Base-by-base conservation (phyloP, 2,113 vertebrate genomes). In the Solenodon paradoxus region DNA sequence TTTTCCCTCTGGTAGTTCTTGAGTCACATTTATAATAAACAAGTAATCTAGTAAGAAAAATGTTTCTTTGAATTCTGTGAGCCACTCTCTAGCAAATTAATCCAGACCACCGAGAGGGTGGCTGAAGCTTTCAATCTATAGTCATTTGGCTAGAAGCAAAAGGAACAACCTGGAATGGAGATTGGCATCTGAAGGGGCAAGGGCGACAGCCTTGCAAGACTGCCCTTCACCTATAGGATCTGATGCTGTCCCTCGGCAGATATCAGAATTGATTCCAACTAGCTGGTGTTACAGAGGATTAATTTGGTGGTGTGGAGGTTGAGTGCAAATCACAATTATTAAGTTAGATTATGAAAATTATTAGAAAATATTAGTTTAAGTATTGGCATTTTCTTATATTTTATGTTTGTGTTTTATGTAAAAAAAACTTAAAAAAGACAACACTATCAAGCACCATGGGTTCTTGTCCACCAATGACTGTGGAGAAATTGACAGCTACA, bases 341-440 rank as follows among this genome's bases (percentile, higher is more conserved):
- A 69, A 81, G 88, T 88, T 74, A 81, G 17, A 93, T 92, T 86
- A 72, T 61, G 77, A 42, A 82, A 61, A 30, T n/a, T 64, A 64
- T 63, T 84, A 49, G 19, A 79, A 94, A 84, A n/a, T 92, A 1
- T 92, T 86, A 49, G 8, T 63, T 81, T 84, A 84, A 69, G 4
- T 59, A 32, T 53, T 88, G 38, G 13, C 10, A 57, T 89, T 84
- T 51, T 61, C 22, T 51, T 45, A 16, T 19, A 47, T 71, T 85
- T 88, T 61, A 3, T 5, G 20, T 53, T 57, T 75, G 17, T 47
- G 35, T 63, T 82, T 80, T 80, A 75, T 42, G 30, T 63, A 20
- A 59, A 45, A 80, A 81, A 77, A 61, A 42, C 20, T 20, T 47
- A 59, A 68, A 90, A 57, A 10, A 82, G 64, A 45, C 22, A 61